Base-by-base conservation (phyloP, 1,140 invertebrate species). In the Pseudomyrmex gracilis region DNA sequence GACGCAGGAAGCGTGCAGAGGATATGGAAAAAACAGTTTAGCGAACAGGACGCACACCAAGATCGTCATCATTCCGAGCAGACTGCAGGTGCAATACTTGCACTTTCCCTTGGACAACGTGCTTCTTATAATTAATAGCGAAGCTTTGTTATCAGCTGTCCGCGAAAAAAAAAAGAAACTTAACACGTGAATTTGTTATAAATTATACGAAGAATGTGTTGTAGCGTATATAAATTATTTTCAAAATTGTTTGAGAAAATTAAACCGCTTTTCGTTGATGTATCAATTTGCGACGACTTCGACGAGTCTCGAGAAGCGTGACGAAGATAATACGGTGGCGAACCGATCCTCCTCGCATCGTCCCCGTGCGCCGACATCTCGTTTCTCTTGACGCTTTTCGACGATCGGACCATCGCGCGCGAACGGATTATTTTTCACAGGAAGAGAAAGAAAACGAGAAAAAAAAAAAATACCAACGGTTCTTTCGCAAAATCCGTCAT, bases 1-100 rank as follows among this genome's bases (percentile, higher is more conserved):
- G 47, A 86, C 85, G 55, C 90, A 91, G 0, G 90, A 91, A 2
- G 90, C 90, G n/a, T 86, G 87, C 47, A 90, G 15, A 10, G 90
- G 90, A 74, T 91, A 91, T 4, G 90, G 90, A 34, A 91, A 91
- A 0, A 83, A 22, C 5, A 74, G 45, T 43, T 57, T 71, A 5
- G 60, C 24, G 13, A 87, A 17, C 13, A 87, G 10, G 12, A 49
- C 10, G 24, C 84, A 87, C 0, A 89, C 0, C 17, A 87, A n/a
- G 9, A 87, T 22, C 0, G 58, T 15, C 12, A 87, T 3, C 1
- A 82, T 3, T 0, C 53, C 66, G 55, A n/a, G 13, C 10, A 88
- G 0, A 34, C 63, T 57, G 22, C 64, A 89, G 8, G 15, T 12
- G 15, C 64, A 61, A 15, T 43, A 83, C 15, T 66, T 78, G 22